These are phyloP conservation scores for Carcharodon carcharias DNA, from an alignment of 2,797 vertebrate genomes.

Conservation along the genomic window DNA sequence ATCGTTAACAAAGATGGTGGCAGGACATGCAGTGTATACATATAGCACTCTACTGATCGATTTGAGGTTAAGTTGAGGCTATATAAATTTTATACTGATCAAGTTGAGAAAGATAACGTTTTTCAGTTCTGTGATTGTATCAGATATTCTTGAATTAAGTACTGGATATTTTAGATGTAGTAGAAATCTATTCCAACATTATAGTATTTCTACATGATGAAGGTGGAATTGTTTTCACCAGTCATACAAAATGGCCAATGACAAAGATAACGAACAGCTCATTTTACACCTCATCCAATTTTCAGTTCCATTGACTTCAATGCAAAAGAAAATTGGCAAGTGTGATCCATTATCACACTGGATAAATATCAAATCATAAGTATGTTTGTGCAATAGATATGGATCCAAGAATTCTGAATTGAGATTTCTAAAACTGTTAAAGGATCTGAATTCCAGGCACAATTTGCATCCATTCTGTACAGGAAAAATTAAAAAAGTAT, in stretches of 20 bases:
- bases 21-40: background rate
- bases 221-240: background rate
- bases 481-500: background rate
- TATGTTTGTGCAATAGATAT: background rate
- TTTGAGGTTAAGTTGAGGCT: background rate
- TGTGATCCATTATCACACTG: background rate
- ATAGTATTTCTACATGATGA: background rate
- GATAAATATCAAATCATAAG: background rate
- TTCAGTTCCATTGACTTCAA: background rate
- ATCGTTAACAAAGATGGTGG: background rate
- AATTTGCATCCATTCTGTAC: background rate
- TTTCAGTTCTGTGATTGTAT: background rate
- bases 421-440: background rate
- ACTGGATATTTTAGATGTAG: background rate
- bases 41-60: background rate
- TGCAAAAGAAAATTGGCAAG: background rate
- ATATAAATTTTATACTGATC: background rate
- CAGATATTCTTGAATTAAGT: background rate
- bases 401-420: background rate
- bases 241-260: background rate
- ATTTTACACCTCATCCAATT: background rate
- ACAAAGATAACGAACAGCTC: background rate
- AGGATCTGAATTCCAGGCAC: background rate
- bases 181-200: background rate
- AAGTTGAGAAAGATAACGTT: background rate